Evolutionary conservation across 2,797 vertebrate genomes (phyloP), one percentile per base, ranked within the genome.

Genomic region (Anisognathus igniventris): DNA sequence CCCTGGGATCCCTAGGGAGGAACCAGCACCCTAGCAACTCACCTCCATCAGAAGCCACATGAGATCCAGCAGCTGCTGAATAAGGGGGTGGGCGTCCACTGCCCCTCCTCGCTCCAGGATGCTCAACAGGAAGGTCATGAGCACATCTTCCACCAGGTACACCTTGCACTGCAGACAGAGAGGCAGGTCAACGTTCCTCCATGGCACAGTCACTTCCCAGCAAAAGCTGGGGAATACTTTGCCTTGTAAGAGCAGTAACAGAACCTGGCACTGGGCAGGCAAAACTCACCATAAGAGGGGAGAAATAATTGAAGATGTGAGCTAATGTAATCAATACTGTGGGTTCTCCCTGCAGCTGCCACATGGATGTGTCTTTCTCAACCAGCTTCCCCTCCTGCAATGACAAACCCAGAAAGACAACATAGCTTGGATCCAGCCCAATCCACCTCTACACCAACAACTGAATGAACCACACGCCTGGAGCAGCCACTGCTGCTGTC

Each of bases 31-130:
- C 22, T 10, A 86, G n/a, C 20, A 82, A 72, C 96, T 98, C 81
- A 99, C 99, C 99, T 99, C 99, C 99, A 99, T 99, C 84, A 99
- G 98, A 76, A 99, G 98, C 99, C 99, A 99, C 98, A 99, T 98
- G 64, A 99, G 98, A 90, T 99, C 98, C 48, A 99, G 96, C 13
- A 99, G 97, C 83, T 99, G 99, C 89, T 99, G 98, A 81, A 99
- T 99, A 54, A 98, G 97, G 1, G 98, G 98, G 81, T 99, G 99
- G 15, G 99, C 98, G 8, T 98, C 98, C 10, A 98, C 98, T 0
- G 98, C 98, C 6, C 98, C 98, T 31, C 98, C 98, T 10, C 95
- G 98, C 94, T 99, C 99, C 96, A 99, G 93, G 39, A 99, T 97
- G 39, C 98, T 98, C 97, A 99, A 88, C 86, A 99, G 97, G 97